A percentile compares a stretch with the other conserved stretches of the same genome.
These are phyloP conservation scores for Acanthiza pusilla DNA, from an alignment of 2,797 vertebrate genomes.

Conservation along the genomic window DNA sequence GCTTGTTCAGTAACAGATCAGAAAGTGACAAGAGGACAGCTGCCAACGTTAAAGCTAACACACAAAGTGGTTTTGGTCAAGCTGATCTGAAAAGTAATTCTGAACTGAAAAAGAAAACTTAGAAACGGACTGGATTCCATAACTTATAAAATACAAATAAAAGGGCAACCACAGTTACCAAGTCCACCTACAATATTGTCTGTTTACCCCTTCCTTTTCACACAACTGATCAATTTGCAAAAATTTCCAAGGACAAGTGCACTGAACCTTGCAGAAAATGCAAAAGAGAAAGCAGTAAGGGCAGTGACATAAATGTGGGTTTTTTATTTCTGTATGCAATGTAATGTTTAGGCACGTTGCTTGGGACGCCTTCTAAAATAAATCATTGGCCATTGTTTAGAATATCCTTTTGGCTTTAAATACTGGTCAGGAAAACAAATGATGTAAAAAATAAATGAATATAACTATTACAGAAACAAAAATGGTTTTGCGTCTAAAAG, in stretches of 20 bases:
- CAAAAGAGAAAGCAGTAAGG: constrained; percentile 37
- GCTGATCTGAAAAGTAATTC: background rate
- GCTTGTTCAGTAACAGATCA: background rate
- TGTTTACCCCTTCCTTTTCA: background rate
- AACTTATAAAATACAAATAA: background rate
- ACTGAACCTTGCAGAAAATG: background rate
- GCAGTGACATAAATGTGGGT: constrained; percentile 43
- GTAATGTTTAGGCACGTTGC: constrained; percentile 80
- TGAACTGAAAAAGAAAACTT: background rate
- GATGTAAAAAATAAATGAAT: constrained; percentile 77
- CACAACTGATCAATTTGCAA: background rate
- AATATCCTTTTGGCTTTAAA: constrained; percentile 81
- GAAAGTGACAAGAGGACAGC: background rate
- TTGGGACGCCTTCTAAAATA: constrained; percentile 77
- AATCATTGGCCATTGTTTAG: constrained; percentile 75
- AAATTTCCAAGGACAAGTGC: background rate
- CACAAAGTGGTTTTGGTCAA: background rate
- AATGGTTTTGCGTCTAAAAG: constrained; percentile 76
- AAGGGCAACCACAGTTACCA: background rate
- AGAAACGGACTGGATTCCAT: background rate
- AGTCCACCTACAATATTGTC: background rate
- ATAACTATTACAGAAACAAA: constrained; percentile 76
- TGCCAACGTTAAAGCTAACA: background rate
- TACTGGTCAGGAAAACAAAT: constrained; percentile 79
- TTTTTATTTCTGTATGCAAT: constrained; percentile 78